Conservation (phyloP, 2,797 vertebrate genomes). For the Oryzias sinensis region DNA sequence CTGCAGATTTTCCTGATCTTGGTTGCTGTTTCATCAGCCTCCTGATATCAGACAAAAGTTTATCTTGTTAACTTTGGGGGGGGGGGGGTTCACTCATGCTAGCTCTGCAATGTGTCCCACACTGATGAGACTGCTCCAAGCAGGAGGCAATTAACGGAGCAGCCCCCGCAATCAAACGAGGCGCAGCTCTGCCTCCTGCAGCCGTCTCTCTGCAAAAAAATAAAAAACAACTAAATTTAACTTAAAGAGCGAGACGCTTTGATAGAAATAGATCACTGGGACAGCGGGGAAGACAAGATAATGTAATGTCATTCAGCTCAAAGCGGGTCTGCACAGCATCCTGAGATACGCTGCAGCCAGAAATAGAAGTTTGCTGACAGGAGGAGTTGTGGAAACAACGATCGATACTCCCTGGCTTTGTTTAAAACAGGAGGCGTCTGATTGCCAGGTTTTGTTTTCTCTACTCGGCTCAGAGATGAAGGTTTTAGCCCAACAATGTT, state of each 20-base stretch:
- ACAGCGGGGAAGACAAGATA: slow-evolving; percentile 45
- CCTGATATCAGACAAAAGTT: slow-evolving; percentile 49
- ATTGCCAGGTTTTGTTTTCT: slow-evolving; percentile 61
- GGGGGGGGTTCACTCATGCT: slow-evolving; percentile 54
- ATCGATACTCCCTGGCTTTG: slow-evolving; percentile 67
- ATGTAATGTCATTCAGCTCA: slow-evolving; percentile 61
- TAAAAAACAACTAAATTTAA: slow-evolving; percentile 42
- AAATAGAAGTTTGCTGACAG: slow-evolving; percentile 81
- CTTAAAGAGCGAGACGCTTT: slow-evolving; percentile 46
- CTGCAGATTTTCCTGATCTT: not conserved
- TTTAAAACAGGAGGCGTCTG: slow-evolving; percentile 52
- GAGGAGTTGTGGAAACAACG: slow-evolving; percentile 71
- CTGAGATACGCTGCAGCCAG: slow-evolving; percentile 61
- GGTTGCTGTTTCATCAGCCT: slow-evolving; percentile 33
- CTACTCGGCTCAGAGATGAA: slow-evolving; percentile 35
- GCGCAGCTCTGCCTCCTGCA: slow-evolving; percentile 17
- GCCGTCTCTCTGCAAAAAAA: slow-evolving; percentile 10
- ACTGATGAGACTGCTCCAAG: slow-evolving; percentile 42
- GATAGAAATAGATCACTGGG: slow-evolving; percentile 60
- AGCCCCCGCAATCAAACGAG: slow-evolving; percentile 46
- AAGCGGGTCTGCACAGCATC: slow-evolving; percentile 68
- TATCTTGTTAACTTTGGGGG: slow-evolving; percentile 61
- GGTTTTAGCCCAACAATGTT: slow-evolving; percentile 44
- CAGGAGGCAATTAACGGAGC: slow-evolving; percentile 57
- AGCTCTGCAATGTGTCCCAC: slow-evolving; percentile 57